Conservation (phyloP, 2,888 invertebrate genomes). For the Tineola bisselliella region DNA sequence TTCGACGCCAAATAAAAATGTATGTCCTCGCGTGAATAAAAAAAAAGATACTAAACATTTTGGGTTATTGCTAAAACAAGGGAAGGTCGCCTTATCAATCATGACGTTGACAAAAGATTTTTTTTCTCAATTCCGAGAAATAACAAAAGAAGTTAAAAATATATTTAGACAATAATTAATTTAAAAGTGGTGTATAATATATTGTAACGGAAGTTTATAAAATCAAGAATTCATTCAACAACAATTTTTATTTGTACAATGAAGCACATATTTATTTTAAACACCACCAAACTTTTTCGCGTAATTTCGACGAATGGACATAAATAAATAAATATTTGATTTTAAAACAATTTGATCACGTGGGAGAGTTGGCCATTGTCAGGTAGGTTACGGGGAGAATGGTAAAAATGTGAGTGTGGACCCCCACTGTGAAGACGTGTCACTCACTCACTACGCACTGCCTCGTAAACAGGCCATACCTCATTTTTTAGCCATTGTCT, state of each 20-base stretch:
- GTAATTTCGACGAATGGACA: too few relatives aligned
- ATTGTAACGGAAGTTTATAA: background rate
- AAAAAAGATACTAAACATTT: constrained; percentile 44
- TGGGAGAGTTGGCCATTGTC: constrained; percentile 16
- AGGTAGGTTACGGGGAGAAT: constrained; percentile 38
- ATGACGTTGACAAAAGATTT: constrained; percentile 62
- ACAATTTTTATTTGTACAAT: background rate
- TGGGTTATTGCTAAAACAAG: constrained; percentile 66
- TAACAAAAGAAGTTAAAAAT: constrained; percentile 47
- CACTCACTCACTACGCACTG: constrained; percentile 42
- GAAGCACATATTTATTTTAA: too few relatives aligned
- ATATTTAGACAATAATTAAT: background rate
- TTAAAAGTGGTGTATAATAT: background rate
- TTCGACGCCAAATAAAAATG: constrained; percentile 64
- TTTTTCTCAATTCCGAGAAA: constrained; percentile 38
- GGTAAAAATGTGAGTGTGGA: constrained; percentile 42
- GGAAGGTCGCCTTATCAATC: constrained; percentile 64
- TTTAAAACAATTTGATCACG: background rate
- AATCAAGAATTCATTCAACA: background rate
- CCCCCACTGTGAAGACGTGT: constrained; percentile 47
- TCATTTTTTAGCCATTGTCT: background rate
- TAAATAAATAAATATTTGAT: too few relatives aligned
- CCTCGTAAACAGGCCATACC: background rate
- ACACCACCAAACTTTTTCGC: too few relatives aligned
- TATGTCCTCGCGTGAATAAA: constrained; percentile 39